Base-by-base conservation (phyloP, 1,140 invertebrate genomes). In the Drosophila tristis region DNA sequence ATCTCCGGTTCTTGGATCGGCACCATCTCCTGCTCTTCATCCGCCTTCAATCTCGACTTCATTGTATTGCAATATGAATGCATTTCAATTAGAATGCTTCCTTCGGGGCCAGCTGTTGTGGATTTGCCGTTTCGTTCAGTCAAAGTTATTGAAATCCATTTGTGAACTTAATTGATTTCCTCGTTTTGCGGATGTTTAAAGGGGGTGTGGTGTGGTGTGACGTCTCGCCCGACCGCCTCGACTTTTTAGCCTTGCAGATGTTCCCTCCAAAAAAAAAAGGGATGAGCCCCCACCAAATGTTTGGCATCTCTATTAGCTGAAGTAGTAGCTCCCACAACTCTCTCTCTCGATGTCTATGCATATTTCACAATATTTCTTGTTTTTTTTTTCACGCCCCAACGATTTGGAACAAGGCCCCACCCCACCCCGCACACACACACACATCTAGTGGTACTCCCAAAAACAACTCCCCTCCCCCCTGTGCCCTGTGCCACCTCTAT, bases 51-150 rank as follows among this genome's bases (percentile, higher is more conserved):
- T 58, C 16, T 67, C 11, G 1, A 2, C 54, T 74, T 45, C 45
- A 49, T 68, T 73, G 62, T 74, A 68, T 78, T 77, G 78, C 78
- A 78, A 81, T 81, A 81, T 81, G 79, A 81, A 81, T 81, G 79
- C 78, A 81, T 81, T 81, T 81, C 73, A 81, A 81, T 81, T 81
- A 81, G 76, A 80, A 67, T 62, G 67, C 58, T 76, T 80, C 74
- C 78, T 80, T 80, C 60, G 74, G 57, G 35, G 35, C 35, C 78
- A 80, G 73, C 72, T 80, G 78, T 65, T 66, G 57, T 66, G 49
- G 78, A 44, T 76, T 77, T 60, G 39, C 49, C 42, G 26, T 65
- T 15, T 60, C 20, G 29, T 56, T 59, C 45, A 60, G 47, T 58
- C 48, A 50, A 63, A 70, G 74, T 78, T 80, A 80, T 80, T 73